Percentiles rank a stretch among this genome's conserved stretches.
These are phyloP conservation scores for Malacoctenus gilli DNA, from an alignment of 2,797 vertebrate genomes.

Conservation along the genomic window DNA sequence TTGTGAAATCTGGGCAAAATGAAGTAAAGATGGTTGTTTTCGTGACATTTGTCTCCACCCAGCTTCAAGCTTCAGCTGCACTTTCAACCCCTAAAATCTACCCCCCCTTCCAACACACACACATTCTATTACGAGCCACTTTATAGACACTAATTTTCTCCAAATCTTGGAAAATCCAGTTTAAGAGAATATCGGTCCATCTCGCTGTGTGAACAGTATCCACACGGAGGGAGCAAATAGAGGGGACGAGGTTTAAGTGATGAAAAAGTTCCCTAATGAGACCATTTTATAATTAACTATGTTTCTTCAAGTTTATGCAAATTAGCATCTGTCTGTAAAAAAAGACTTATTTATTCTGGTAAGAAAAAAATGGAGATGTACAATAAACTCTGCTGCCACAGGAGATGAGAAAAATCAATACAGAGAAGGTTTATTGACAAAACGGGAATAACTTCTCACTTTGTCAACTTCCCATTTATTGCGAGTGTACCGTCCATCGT, in stretches of 20 bases:
- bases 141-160: too few relatives aligned
- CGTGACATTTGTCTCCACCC: not conserved
- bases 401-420: too few relatives aligned
- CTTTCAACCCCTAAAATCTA: too few relatives aligned
- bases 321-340: conserved; percentile 1
- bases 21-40: not conserved
- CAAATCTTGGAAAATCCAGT: not conserved
- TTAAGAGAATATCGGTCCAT: too few relatives aligned
- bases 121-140: too few relatives aligned
- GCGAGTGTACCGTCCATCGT: not conserved
- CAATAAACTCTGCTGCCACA: not conserved
- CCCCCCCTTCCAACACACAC: too few relatives aligned
- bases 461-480: not conserved
- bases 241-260: not conserved
- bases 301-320: not conserved
- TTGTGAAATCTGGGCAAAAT: not conserved
- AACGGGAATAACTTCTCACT: not conserved
- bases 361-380: not conserved
- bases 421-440: not conserved
- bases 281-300: not conserved
- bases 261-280: conserved; percentile 11
- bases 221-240: not conserved
- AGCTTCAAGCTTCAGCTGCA: not conserved
- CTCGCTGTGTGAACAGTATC: conserved; percentile 1
- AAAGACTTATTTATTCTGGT: not conserved